Percentiles rank a stretch among this genome's conserved stretches.
These are phyloP conservation scores for Eunapius fragilis DNA, from an alignment of 37 sponge, comb jelly and placozoan species.

Conservation along the genomic window DNA sequence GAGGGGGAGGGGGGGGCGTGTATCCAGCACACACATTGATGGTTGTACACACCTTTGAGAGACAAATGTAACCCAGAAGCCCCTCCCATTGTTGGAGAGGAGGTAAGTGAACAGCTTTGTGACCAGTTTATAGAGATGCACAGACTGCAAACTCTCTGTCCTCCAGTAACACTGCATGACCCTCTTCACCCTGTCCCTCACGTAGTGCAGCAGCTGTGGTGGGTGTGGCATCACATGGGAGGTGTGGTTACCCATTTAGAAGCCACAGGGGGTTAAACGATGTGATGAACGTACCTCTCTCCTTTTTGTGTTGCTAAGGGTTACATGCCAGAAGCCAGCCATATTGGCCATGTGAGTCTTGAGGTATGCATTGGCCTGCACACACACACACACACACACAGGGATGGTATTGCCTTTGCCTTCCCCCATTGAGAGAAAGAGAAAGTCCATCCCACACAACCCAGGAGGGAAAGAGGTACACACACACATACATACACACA, in stretches of 20 bases:
- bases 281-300: slow-evolving; percentile 53
- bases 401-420: too few species aligned
- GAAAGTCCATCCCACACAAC: neutral
- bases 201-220: slow-evolving; percentile 31
- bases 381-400: neutral
- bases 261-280: neutral
- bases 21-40: neutral
- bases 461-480: too few species aligned
- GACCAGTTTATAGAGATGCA: slow-evolving; percentile 46
- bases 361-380: slow-evolving; percentile 19
- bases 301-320: slow-evolving; percentile 36
- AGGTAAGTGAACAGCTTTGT: slow-evolving; percentile 51
- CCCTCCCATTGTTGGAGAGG: slow-evolving; percentile 48
- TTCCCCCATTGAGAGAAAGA: too few species aligned
- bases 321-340: slow-evolving; percentile 61
- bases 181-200: slow-evolving; percentile 34
- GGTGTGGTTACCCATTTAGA: neutral
- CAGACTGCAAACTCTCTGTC: slow-evolving; percentile 25
- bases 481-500: neutral
- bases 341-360: slow-evolving; percentile 34
- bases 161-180: slow-evolving; percentile 60
- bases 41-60: slow-evolving; percentile 24
- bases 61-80: slow-evolving; percentile 59
- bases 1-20: too few species aligned
- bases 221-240: neutral